A percentile compares a stretch with the other conserved stretches of the same genome.
phyloP scores from a whole-genome alignment of 92 coral and sea anemone genomes.

The Siderastrea radians region DNA sequence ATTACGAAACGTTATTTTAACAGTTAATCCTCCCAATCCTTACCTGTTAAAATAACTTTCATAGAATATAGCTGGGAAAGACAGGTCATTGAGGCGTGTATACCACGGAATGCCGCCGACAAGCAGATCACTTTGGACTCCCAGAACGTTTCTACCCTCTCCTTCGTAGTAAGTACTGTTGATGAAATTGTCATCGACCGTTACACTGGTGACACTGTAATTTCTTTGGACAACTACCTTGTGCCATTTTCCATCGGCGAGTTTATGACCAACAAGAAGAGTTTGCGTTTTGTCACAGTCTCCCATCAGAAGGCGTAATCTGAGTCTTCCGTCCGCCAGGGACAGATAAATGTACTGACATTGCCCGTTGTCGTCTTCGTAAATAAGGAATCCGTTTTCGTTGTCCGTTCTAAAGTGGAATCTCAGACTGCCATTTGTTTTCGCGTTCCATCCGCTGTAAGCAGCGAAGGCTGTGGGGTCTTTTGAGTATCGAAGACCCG shows the following conservation, averaged over 20 bases:
- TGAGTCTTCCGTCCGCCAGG: constrained; percentile 57
- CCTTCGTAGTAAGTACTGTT: constrained; percentile 29
- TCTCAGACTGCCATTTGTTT: constrained; percentile 51
- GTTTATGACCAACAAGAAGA: constrained; percentile 50
- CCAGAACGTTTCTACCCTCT: background rate
- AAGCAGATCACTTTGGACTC: constrained; percentile 27
- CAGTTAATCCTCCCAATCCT: background rate
- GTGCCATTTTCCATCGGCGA: constrained; percentile 75
- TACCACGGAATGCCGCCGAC: constrained; percentile 35
- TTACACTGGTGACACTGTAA: constrained; percentile 46
- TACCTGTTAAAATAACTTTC: constrained; percentile 32
- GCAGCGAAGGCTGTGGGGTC: constrained; percentile 67
- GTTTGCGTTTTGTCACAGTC: constrained; percentile 51
- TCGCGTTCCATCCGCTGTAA: constrained; percentile 73
- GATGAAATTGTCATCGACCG: constrained; percentile 45
- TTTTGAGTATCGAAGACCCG: constrained; percentile 62
- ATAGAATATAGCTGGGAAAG: constrained; percentile 27
- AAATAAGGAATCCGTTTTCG: constrained; percentile 55
- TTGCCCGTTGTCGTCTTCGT: constrained; percentile 71
- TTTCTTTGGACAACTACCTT: constrained; percentile 54
- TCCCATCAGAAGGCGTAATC: constrained; percentile 59
- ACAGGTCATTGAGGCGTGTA: constrained; percentile 27
- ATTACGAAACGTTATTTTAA: background rate
- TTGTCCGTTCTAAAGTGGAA: constrained; percentile 66
- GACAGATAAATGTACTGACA: constrained; percentile 53